phyloP scores from a whole-genome alignment of 1,140 invertebrate species.

The Lycorma delicatula region DNA sequence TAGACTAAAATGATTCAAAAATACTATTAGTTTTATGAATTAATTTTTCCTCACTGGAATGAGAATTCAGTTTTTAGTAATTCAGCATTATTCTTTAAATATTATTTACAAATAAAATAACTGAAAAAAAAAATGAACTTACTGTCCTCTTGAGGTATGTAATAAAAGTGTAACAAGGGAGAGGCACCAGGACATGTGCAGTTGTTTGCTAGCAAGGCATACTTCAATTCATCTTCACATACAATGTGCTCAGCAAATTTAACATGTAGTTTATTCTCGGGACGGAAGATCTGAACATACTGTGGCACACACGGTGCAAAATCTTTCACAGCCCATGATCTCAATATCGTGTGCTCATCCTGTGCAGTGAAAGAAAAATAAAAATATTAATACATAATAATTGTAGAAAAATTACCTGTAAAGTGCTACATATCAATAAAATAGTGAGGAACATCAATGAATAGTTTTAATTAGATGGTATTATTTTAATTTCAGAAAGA shows the following conservation, averaged over 20 bases:
- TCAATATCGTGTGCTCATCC: slow-evolving; percentile 94
- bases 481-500: too few species aligned
- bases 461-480: too few species aligned
- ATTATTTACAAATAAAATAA: too few species aligned
- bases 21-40: too few species aligned
- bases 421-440: too few species aligned
- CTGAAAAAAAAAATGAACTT: slow-evolving; percentile 47
- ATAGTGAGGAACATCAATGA: too few species aligned
- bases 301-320: slow-evolving; percentile 93
- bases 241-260: slow-evolving; percentile 97
- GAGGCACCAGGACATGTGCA: slow-evolving; percentile 95
- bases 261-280: slow-evolving; percentile 96
- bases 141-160: slow-evolving; percentile 94
- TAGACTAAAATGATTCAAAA: too few species aligned
- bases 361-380: slow-evolving; percentile 33
- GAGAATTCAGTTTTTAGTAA: too few species aligned
- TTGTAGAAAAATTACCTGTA: too few species aligned
- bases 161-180: slow-evolving; percentile 85
- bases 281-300: slow-evolving; percentile 96
- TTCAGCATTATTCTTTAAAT: too few species aligned
- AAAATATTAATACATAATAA: too few species aligned
- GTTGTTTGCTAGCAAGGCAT: slow-evolving; percentile 93
- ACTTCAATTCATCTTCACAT: slow-evolving; percentile 97
- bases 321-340: slow-evolving; percentile 97
- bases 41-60: too few species aligned